Evolutionary conservation across 2,113 vertebrate genomes (phyloP), one percentile per base, ranked within the genome.

Genomic region (Leucopsar rothschildi): DNA sequence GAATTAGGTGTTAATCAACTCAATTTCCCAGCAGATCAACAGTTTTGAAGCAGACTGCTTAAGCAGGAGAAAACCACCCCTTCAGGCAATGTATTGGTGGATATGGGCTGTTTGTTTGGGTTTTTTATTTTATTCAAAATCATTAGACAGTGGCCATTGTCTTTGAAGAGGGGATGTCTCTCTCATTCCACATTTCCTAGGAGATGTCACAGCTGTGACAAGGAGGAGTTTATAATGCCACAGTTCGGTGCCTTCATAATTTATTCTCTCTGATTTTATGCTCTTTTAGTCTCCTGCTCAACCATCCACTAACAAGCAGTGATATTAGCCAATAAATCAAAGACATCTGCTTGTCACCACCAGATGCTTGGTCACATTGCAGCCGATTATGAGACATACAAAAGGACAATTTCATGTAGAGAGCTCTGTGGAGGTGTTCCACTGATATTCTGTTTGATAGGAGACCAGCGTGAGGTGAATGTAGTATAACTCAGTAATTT

Each of bases 311-410:
- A 98, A 99, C 98, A 98, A 98, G 98, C 98, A 96, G 95, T 97
- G 98, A 98, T 98, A 99, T 98, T 98, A 98, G 97, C 98, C 98
- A 98, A 98, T 99, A 99, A 99, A 99, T 99, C 99, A 99, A 99
- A 98, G 97, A 98, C 90, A 96, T 98, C 97, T 98, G 97, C 98
- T 98, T 99, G 98, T 99, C 98, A 98, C 97, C 90, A 97, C 97
- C 98, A 98, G 98, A 98, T 98, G 98, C 98, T 98, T 98, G 98
- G 98, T 98, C 98, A 98, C 98, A 98, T 98, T 97, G 98, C 98
- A 96, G 96, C 96, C 88, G 98, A 99, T 99, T 99, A 99, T 96
- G 97, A 97, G 97, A 96, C 21, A 68, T 92, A 97, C 94, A 98
- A 98, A 98, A 98, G 97, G 97, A 98, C 98, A 97, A 94, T 98